phyloP scores from a whole-genome alignment of 2,797 vertebrate species.

The Sebastiscus tertius region DNA sequence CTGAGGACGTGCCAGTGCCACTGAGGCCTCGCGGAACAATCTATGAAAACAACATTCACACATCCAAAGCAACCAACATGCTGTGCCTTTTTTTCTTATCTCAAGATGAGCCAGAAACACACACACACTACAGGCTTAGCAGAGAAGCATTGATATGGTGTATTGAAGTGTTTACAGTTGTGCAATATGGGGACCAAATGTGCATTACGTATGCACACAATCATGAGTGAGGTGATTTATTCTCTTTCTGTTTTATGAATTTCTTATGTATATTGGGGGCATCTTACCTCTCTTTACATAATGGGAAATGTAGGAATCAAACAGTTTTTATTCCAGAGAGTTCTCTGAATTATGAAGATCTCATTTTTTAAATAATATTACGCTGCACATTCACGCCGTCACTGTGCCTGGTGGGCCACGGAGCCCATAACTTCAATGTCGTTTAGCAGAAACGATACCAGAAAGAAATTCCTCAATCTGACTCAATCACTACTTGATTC shows the following conservation, averaged over 20 bases:
- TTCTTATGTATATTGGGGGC: background rate
- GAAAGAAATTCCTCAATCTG: background rate
- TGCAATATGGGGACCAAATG: slow-evolving; percentile 80
- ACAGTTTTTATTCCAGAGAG: background rate
- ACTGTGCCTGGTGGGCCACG: slow-evolving; percentile 15
- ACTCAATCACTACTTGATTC: slow-evolving; percentile 10
- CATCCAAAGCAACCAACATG: slow-evolving; percentile 51
- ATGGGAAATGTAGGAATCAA: slow-evolving; percentile 21
- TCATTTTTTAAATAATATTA: slow-evolving; percentile 1
- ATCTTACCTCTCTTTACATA: slow-evolving; percentile 13
- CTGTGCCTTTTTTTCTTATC: slow-evolving; percentile 57
- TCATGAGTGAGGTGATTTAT: slow-evolving; percentile 33
- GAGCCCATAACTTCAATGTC: background rate
- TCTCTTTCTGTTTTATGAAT: slow-evolving; percentile 27
- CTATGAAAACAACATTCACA: slow-evolving; percentile 44
- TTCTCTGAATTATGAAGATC: slow-evolving; percentile 18
- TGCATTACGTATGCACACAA: slow-evolving; percentile 71
- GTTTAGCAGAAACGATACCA: background rate
- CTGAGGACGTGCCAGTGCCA: slow-evolving; percentile 51
- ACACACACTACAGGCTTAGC: background rate
- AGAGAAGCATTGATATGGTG: slow-evolving; percentile 58
- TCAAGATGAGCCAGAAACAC: slow-evolving; percentile 58
- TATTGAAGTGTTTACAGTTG: slow-evolving; percentile 77
- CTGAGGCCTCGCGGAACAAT: slow-evolving; percentile 38
- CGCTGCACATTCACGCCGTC: slow-evolving; percentile 28